Percentiles rank a stretch among this genome's conserved stretches.
These are phyloP conservation scores for Carcharodon carcharias DNA, from an alignment of 2,797 vertebrate species.

Conservation along the genomic window DNA sequence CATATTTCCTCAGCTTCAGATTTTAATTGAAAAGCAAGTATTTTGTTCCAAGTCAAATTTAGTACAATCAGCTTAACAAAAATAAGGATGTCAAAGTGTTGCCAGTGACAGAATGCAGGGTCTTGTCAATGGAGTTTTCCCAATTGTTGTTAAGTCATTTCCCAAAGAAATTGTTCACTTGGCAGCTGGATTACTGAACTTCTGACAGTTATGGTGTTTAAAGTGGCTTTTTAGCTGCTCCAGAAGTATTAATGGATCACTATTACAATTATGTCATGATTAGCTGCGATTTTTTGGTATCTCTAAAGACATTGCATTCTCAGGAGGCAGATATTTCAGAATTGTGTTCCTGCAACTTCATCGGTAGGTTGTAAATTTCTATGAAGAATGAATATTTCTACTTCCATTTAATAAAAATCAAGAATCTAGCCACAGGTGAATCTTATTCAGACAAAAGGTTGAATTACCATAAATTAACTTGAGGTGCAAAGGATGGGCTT, in stretches of 20 bases:
- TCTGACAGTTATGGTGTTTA: background rate
- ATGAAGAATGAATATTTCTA: background rate
- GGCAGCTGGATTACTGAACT: background rate
- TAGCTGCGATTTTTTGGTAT: conserved; percentile 3
- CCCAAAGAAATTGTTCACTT: background rate
- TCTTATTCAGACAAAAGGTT: background rate
- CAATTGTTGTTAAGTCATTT: conserved; percentile 7
- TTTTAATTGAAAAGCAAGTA: background rate
- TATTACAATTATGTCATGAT: conserved; percentile 14
- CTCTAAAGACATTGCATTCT: background rate
- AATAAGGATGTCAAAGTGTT: background rate
- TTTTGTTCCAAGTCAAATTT: background rate
- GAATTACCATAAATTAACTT: background rate
- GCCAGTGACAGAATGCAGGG: background rate
- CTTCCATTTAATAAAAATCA: background rate
- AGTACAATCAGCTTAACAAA: background rate
- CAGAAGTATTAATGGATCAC: conserved; percentile 14
- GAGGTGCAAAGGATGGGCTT: background rate
- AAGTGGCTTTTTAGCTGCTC: background rate
- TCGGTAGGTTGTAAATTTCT: background rate
- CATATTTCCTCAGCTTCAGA: background rate
- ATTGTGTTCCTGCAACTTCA: background rate
- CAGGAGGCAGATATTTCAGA: background rate
- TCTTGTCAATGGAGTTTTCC: background rate
- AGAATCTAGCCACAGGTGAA: background rate